Base-by-base conservation (phyloP, 2,888 invertebrate genomes). In the Malacosoma neustria region DNA sequence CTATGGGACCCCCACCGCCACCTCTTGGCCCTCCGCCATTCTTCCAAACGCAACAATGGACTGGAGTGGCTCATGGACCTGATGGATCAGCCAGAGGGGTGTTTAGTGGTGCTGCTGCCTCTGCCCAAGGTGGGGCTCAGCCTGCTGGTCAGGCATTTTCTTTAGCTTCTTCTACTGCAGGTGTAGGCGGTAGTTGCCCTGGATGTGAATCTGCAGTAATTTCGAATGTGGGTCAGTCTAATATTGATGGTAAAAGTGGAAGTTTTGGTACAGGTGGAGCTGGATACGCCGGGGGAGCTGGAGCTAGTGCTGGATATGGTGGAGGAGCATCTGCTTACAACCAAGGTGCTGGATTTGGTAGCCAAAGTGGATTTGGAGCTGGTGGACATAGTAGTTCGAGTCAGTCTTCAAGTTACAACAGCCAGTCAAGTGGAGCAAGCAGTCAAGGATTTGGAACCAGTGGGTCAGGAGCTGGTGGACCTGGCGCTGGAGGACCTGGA, bases 101-200 rank as follows among this genome's bases (percentile, higher is more conserved):
- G 4, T 61, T 53, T 35, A 59, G 57, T 36, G 59, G 61, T 1
- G 57, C 61, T 4, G 52, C 57, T 1, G 59, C 59, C 0, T 39
- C 52, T 2, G 50, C 55, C 9, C 43, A 48, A 12, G 22, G 40
- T 4, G 48, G 45, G 1, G 9, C 35, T 2, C 49, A 52, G 22
- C 32, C 35, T 6, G 35, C 45, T 13, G 50, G 54, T 12, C 53
- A 57, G 39, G 53, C 57, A 6, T 52, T 54, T 38, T 54, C 60
- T 3, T 35, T 60, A 11, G 57, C 60, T 4, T 46, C 53, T 11
- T 49, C 52, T 5, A 44, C 50, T 2, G 49, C 42, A 37, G 43
- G 42, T 7, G 38, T 46, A 13, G 45, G 39, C 0, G 38, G 35
- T 7, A 41, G 38, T 31, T 30, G 35, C 11, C 40, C 34, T 11